Evolutionary conservation across 1,140 invertebrate genomes (phyloP).

Genomic region (Panulirus ornatus): DNA sequence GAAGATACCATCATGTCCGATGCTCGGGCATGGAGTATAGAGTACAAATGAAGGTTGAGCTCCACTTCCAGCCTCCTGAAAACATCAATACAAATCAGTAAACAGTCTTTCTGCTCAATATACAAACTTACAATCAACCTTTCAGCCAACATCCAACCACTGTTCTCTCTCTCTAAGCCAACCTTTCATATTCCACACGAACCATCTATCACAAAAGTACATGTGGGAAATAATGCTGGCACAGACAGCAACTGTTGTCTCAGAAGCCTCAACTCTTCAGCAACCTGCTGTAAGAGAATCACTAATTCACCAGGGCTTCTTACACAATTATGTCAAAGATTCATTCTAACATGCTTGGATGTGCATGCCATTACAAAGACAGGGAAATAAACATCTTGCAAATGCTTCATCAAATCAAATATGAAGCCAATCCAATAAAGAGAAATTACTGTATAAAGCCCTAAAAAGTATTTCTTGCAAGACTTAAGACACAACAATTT

Average conservation of each 20-base stretch:
- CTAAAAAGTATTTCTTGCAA: constrained; percentile 35
- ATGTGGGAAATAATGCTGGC: background rate
- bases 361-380: constrained; percentile 47
- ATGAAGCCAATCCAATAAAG: constrained; percentile 61
- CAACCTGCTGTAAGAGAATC: constrained; percentile 19
- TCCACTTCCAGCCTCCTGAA: constrained; percentile 37
- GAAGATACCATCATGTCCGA: constrained; percentile 36
- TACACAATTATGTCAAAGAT: constrained; percentile 12
- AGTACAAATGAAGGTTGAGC: constrained; percentile 36
- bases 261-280: constrained; percentile 16
- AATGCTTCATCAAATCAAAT: constrained; percentile 47
- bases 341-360: constrained; percentile 60
- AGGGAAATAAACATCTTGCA: constrained; percentile 54
- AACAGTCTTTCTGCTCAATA: background rate
- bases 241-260: background rate
- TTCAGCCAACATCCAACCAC: background rate
- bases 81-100: constrained; percentile 17
- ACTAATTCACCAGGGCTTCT: background rate
- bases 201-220: background rate
- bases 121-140: background rate
- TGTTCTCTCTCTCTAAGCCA: background rate
- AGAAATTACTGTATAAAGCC: constrained; percentile 32
- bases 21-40: constrained; percentile 37
- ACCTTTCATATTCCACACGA: background rate
- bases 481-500: constrained; percentile 22